Percentiles rank a stretch among this genome's conserved stretches.
Evolutionary conservation across 2,888 invertebrate species (phyloP).

Genomic region (Ophion costatus): DNA sequence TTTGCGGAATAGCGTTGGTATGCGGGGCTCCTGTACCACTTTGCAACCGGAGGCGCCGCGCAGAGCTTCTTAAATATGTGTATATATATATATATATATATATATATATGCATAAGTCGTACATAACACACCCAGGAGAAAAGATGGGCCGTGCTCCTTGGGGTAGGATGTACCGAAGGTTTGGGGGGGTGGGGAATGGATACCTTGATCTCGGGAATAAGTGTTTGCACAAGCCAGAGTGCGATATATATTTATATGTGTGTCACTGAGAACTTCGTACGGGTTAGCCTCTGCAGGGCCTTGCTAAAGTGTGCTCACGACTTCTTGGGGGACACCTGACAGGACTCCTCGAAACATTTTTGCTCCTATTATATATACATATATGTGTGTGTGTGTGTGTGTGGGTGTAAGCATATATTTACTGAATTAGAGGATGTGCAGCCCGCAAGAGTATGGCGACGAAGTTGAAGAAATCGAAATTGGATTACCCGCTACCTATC

Average conservation of each 20-base stretch:
- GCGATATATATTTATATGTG: constrained; percentile 51
- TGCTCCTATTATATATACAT: no score
- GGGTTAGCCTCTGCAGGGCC: constrained; percentile 58
- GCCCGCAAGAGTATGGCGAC: neutral
- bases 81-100: neutral
- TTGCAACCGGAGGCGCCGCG: constrained; percentile 59
- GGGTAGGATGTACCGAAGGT: neutral
- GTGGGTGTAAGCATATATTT: no score
- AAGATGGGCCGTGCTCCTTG: constrained; percentile 14
- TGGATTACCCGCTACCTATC: constrained; percentile 6
- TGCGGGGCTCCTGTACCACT: constrained; percentile 61
- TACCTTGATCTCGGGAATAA: constrained; percentile 45
- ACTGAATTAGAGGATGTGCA: no score
- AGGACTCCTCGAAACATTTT: no score
- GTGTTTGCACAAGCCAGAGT: neutral
- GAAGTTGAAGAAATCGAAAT: neutral
- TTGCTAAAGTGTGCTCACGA: constrained; percentile 2
- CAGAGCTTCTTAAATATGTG: neutral
- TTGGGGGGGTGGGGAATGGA: constrained; percentile 2
- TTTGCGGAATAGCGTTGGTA: constrained; percentile 54
- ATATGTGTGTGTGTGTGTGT: no score
- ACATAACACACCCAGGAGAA: constrained; percentile 1
- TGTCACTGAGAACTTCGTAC: constrained; percentile 57
- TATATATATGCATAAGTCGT: no score
- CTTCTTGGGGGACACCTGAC: no score